Percentiles rank a stretch among this genome's conserved stretches.
Evolutionary conservation across 1,140 invertebrate genomes (phyloP).

Genomic region (Drosophila ogumai): DNA sequence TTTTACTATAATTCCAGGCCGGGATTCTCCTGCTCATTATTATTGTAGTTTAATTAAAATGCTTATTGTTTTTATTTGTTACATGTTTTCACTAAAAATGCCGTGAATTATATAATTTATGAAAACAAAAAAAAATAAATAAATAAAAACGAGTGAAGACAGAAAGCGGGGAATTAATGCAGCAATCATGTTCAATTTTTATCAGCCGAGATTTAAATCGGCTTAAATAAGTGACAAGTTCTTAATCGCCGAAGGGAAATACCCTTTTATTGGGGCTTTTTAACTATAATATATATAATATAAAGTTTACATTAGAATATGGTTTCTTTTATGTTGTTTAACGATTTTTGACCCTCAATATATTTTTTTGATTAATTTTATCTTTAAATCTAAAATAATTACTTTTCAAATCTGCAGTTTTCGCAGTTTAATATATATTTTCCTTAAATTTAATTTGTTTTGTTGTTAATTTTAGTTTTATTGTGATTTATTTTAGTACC

Average conservation of each 20-base stretch:
- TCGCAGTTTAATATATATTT: too few relatives aligned
- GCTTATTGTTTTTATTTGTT: constrained; percentile 68
- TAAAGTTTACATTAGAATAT: too few relatives aligned
- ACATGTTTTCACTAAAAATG: constrained; percentile 48
- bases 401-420: too few relatives aligned
- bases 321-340: too few relatives aligned
- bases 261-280: not conserved
- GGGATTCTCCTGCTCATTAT: constrained; percentile 31
- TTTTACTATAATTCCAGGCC: constrained; percentile 12
- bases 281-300: too few relatives aligned
- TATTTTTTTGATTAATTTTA: too few relatives aligned
- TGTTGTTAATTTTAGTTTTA: not conserved
- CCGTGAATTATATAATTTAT: constrained; percentile 36
- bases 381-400: too few relatives aligned
- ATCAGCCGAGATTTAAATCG: constrained; percentile 35
- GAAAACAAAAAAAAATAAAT: not conserved
- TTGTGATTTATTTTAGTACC: not conserved
- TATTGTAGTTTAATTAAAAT: constrained; percentile 78
- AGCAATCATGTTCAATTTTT: constrained; percentile 37
- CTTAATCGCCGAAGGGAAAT: not conserved
- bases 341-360: too few relatives aligned
- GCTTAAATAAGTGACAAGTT: constrained; percentile 1
- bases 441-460: not conserved
- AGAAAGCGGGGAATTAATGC: constrained; percentile 26
- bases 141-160: constrained; percentile 1